phyloP scores from a whole-genome alignment of 2,888 invertebrate genomes.

The Amphipyra berbera region DNA sequence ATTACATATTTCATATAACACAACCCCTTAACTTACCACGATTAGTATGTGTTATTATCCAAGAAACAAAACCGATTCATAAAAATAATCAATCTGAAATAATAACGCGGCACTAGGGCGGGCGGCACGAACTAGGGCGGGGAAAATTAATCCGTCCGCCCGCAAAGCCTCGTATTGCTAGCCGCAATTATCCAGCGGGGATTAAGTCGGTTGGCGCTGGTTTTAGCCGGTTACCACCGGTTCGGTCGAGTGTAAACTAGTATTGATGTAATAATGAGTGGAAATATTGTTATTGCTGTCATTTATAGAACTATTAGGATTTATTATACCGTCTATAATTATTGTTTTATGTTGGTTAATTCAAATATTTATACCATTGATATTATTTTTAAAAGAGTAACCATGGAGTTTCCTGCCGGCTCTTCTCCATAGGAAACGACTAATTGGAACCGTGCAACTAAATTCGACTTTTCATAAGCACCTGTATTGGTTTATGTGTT shows the following conservation, averaged over 20 bases:
- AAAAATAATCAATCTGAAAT: slow-evolving; percentile 51
- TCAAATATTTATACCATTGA: too few species aligned
- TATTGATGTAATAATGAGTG: slow-evolving; percentile 35
- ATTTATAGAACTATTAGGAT: background rate
- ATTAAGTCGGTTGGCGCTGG: slow-evolving; percentile 67
- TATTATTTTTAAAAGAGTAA: too few species aligned
- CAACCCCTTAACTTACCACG: background rate
- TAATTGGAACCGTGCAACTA: too few species aligned
- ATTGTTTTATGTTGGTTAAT: too few species aligned
- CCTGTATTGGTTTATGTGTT: too few species aligned
- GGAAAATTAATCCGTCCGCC: slow-evolving; percentile 74
- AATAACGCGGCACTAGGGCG: slow-evolving; percentile 57
- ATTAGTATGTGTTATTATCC: slow-evolving; percentile 10
- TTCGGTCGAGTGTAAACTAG: slow-evolving; percentile 52
- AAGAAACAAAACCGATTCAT: slow-evolving; percentile 23
- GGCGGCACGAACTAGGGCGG: slow-evolving; percentile 66
- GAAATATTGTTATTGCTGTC: slow-evolving; percentile 6
- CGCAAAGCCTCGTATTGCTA: slow-evolving; percentile 72
- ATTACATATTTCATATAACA: background rate
- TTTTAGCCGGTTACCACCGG: slow-evolving; percentile 51
- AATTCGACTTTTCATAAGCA: too few species aligned
- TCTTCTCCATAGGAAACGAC: too few species aligned
- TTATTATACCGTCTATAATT: too few species aligned
- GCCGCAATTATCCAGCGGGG: slow-evolving; percentile 76
- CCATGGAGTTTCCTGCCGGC: too few species aligned